Evolutionary conservation across 2,797 vertebrate genomes (phyloP), one percentile per base, ranked within the genome.

Genomic region (Megaceryle alcyon): DNA sequence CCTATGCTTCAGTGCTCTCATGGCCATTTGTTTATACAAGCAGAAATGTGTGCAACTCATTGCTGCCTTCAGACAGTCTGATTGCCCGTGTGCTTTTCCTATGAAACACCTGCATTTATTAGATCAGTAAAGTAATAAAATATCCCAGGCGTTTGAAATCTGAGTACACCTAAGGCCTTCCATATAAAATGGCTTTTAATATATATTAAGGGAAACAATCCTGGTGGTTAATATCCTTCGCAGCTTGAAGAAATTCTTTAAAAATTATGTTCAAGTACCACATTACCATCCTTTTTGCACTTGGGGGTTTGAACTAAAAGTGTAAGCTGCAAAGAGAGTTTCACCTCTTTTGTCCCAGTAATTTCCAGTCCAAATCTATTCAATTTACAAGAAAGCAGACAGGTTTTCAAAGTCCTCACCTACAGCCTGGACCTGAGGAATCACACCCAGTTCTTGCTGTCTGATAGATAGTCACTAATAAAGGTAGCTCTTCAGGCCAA

Each of bases 141-240:
- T 72, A 79, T 61, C 48, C 43, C 89, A 88, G 70, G 70, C 59
- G 48, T 96, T 92, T 96, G 96, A 96, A 96, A 94, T 95, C 17
- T 1, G 44, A 96, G 87, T 51, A 75, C 56, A 91, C 64, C 56
- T 65, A 82, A 91, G 79, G 69, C 71, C 73, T 80, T 92, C 54
- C 76, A 92, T 61, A 93, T 83, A 92, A 97, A 94, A 18, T 31
- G 23, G 48, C n/a, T 88, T 95, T 96, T 91, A 89, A 93, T 90
- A 84, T 86, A 96, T 94, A 88, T 90, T 91, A 92, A 94, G 82
- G 70, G 76, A 90, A 96, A 66, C 56, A 72, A 68, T 82, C 44
- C 78, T 71, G 49, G 56, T 39, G 54, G 73, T 88, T 94, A 94
- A 88, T 84, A 92, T 84, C 85, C 70, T 88, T 90, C 91, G 59